Conservation (phyloP, 1,140 invertebrate species). For the Bombus difficillimus region DNA sequence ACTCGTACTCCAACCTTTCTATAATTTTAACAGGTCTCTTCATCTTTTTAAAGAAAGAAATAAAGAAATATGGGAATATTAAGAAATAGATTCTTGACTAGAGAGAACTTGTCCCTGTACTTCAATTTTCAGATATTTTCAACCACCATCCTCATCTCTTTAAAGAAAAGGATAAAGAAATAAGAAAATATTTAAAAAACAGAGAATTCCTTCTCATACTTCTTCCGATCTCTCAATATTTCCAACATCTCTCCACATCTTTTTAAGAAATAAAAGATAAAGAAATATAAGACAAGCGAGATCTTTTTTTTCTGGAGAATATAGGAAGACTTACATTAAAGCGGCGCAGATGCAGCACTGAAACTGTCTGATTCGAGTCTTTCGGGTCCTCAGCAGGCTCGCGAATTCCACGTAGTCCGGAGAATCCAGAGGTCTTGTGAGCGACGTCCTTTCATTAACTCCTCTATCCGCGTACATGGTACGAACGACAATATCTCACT, state of each 20-base stretch:
- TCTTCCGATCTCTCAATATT: not conserved
- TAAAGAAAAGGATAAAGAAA: not conserved
- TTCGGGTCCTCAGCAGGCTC: slow-evolving; percentile 83
- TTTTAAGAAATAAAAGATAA: not conserved
- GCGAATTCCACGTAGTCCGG: slow-evolving; percentile 86
- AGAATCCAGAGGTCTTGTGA: slow-evolving; percentile 78
- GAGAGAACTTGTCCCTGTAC: not conserved
- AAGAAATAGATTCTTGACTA: not conserved
- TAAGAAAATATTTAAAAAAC: not conserved
- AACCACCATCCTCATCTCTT: not conserved
- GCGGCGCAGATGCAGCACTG: slow-evolving; percentile 87
- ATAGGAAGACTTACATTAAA: slow-evolving; percentile 84
- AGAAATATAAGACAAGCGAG: not conserved
- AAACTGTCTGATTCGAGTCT: slow-evolving; percentile 85
- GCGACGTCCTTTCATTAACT: slow-evolving; percentile 83
- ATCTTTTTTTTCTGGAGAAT: no score
- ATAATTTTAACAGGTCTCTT: not conserved
- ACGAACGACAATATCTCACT: not conserved
- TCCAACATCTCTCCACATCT: not conserved
- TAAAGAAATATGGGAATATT: not conserved
- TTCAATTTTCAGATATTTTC: no score
- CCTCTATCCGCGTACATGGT: slow-evolving; percentile 6
- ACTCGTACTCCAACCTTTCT: not conserved
- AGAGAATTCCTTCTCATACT: not conserved
- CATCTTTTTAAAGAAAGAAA: not conserved